These are phyloP conservation scores for Macrotis lagotis DNA, from an alignment of 2,113 vertebrate species.

Conservation along the genomic window DNA sequence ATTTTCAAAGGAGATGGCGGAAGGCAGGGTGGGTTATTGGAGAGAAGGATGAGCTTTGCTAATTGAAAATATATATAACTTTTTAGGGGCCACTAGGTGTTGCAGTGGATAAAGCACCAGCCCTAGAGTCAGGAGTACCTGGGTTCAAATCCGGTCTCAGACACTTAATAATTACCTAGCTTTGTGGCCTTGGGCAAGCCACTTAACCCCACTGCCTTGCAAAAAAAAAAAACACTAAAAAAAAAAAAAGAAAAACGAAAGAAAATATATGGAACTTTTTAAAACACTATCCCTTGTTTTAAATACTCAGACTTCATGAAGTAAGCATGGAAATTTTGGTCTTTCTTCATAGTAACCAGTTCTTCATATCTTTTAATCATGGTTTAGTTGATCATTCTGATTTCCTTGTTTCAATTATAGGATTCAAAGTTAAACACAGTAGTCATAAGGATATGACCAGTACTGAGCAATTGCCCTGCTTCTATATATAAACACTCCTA, in stretches of 20 bases:
- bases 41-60: background rate
- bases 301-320: background rate
- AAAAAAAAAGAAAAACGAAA: too few relatives aligned
- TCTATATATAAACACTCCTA: background rate
- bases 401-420: background rate
- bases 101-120: too few relatives aligned
- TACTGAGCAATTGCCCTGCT: background rate
- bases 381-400: background rate
- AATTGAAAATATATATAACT: background rate
- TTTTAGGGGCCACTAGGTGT: too few relatives aligned
- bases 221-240: too few relatives aligned
- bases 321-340: background rate
- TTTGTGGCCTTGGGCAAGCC: too few relatives aligned
- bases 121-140: too few relatives aligned
- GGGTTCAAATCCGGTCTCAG: too few relatives aligned
- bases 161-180: too few relatives aligned
- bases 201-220: too few relatives aligned
- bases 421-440: background rate
- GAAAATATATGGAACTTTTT: background rate
- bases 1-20: too few relatives aligned
- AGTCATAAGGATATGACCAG: background rate
- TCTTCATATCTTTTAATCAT: background rate
- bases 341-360: background rate
- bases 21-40: background rate
- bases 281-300: background rate